Conservation (phyloP, 2,888 invertebrate genomes). For the Tachystola acroxantha region DNA sequence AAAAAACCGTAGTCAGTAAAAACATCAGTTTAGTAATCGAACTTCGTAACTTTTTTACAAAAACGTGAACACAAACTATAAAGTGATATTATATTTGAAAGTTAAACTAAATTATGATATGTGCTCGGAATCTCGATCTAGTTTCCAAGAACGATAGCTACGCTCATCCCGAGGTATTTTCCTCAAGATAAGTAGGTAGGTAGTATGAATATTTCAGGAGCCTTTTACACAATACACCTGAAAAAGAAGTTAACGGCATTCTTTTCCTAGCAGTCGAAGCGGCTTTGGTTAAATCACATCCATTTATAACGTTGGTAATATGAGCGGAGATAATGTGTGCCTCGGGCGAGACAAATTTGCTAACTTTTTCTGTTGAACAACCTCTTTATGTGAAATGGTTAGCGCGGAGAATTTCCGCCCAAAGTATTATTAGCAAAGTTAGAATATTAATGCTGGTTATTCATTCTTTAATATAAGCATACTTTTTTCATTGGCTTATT, state of each 20-base stretch:
- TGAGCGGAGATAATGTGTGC: conserved; percentile 53
- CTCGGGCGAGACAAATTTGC: conserved; percentile 50
- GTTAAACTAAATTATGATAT: conserved; percentile 23
- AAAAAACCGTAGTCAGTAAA: too few relatives aligned
- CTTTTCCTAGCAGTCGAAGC: conserved; percentile 23
- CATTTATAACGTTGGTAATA: conserved; percentile 49
- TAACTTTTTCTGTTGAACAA: conserved; percentile 55
- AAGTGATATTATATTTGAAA: too few relatives aligned
- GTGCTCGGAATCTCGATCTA: conserved; percentile 10
- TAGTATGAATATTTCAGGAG: conserved; percentile 3
- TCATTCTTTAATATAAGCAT: conserved; percentile 16
- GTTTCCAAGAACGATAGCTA: conserved; percentile 3
- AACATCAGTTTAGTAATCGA: too few relatives aligned
- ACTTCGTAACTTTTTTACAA: too few relatives aligned
- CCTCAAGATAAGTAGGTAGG: not conserved
- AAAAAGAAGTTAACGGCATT: conserved; percentile 23
- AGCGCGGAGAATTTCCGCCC: conserved; percentile 33
- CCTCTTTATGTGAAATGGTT: conserved; percentile 49
- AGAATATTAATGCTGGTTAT: conserved; percentile 30
- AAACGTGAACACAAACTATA: too few relatives aligned
- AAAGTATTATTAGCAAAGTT: conserved; percentile 48
- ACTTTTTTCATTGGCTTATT: conserved; percentile 14
- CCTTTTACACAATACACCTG: conserved; percentile 1
- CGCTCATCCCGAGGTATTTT: not conserved
- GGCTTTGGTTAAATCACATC: conserved; percentile 42